Evolutionary conservation across 2,113 vertebrate species (phyloP).

Genomic region (Cebus imitator): DNA sequence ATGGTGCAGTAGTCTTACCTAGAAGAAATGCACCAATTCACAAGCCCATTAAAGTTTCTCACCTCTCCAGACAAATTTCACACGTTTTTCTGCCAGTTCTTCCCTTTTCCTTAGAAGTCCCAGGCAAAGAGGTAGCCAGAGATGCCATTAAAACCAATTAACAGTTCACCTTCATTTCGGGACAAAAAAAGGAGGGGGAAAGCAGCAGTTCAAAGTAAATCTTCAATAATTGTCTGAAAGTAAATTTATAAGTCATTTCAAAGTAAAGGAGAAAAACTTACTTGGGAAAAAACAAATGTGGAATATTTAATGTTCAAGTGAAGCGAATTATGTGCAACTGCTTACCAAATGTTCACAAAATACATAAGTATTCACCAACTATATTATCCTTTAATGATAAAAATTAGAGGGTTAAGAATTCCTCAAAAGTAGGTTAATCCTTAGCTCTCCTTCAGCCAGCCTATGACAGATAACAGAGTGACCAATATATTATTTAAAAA

Average conservation of each 20-base stretch:
- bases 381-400: background rate
- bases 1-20: background rate
- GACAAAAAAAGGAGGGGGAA: background rate
- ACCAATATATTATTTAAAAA: slow-evolving; percentile 10
- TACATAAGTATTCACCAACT: background rate
- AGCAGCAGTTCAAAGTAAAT: slow-evolving; percentile 19
- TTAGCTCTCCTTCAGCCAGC: background rate
- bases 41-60: slow-evolving; percentile 44
- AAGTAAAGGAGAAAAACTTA: slow-evolving; percentile 7
- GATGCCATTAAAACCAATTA: slow-evolving; percentile 56
- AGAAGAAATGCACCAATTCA: slow-evolving; percentile 28
- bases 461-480: background rate
- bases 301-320: slow-evolving; percentile 1
- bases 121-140: slow-evolving; percentile 1
- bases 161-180: slow-evolving; percentile 21
- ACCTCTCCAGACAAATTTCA: slow-evolving; percentile 47
- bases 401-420: background rate
- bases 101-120: slow-evolving; percentile 27
- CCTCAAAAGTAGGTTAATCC: background rate
- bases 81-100: background rate
- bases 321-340: slow-evolving; percentile 21
- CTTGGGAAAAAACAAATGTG: background rate
- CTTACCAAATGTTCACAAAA: slow-evolving; percentile 14
- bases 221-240: slow-evolving; percentile 14
- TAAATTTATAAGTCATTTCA: slow-evolving; percentile 25